Evolutionary conservation across 2,888 invertebrate species (phyloP), one percentile per base, ranked within the genome.

Genomic region (Nemotelus nigrinus): DNA sequence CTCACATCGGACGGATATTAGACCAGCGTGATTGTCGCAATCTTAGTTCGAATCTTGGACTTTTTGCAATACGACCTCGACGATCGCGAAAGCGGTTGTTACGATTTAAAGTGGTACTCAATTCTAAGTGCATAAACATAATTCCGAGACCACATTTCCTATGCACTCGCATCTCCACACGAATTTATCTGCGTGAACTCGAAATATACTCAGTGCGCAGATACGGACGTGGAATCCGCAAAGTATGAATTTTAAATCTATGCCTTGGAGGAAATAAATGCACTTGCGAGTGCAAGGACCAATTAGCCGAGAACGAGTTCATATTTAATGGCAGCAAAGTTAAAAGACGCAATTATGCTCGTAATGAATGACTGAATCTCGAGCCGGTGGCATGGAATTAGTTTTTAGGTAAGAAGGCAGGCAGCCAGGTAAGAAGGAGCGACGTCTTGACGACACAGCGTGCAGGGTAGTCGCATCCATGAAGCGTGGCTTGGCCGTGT

Each of bases 261-360:
- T 60, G 60, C 58, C 47, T 45, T 48, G 60, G 8, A 58, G 47
- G 60, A 74, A 48, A 58, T 47, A 60, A 48, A 39, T 74, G 60
- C 7, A 60, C 39, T 48, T 41, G 48, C 25, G 8, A 60, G 60
- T 74, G 60, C 74, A 25, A 60, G 48, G 55, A 57, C 60, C 74
- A 74, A 74, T 74, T 74, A 74, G 74, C 45, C 63, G 39, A 63
- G 60, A 74, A 74, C 74, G 63, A 74, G 74, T 74, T 74, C 74
- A 63, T 74, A 74, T 57, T 74, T 74, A 74, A 74, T 74, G 74
- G 60, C 60, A 74, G 74, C 41, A 39, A 74, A 45, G 63, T 74
- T 74, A 74, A 48, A 74, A 60, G 74, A 25, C 63, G 74, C 48
- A 63, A 74, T 74, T 74, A 74, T 60, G 50, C 48, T 60, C 45